These are phyloP conservation scores for Sarcoramphus papa DNA, from an alignment of 2,797 vertebrate species.

Conservation along the genomic window DNA sequence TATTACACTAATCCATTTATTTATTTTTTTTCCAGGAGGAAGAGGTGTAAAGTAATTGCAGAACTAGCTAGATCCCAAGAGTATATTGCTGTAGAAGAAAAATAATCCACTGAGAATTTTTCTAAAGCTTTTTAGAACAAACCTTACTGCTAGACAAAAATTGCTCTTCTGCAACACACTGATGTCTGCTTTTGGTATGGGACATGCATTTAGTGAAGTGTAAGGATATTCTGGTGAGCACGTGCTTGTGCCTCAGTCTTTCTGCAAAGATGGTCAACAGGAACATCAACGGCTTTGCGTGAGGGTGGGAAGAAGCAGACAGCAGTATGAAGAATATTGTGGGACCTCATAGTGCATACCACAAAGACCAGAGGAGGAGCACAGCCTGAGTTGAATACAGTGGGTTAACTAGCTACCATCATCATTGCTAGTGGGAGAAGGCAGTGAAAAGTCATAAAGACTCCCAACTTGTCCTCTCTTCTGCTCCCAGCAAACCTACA, in stretches of 20 bases:
- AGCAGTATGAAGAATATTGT: neutral
- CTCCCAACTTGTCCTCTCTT: neutral
- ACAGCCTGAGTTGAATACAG: fast-evolving
- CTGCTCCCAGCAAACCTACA: neutral
- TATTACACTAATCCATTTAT: neutral
- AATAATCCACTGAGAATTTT: slow-evolving; percentile 5
- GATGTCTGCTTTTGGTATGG: neutral
- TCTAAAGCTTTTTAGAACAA: neutral
- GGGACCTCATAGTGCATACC: neutral
- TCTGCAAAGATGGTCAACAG: neutral
- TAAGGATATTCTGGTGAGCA: neutral
- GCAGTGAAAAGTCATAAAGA: neutral
- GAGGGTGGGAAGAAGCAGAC: neutral
- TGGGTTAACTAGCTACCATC: fast-evolving
- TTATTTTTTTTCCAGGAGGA: neutral
- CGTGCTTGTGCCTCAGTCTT: neutral
- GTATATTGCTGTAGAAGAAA: neutral
- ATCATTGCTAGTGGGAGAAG: fast-evolving
- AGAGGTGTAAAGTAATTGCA: slow-evolving; percentile 23
- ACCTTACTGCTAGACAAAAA: neutral
- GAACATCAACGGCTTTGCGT: neutral
- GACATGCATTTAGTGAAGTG: fast-evolving
- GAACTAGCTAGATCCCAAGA: neutral
- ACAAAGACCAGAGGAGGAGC: neutral
- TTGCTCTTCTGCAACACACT: neutral